These are phyloP conservation scores for Philaethria dido DNA, from an alignment of 2,888 invertebrate genomes.

Conservation along the genomic window DNA sequence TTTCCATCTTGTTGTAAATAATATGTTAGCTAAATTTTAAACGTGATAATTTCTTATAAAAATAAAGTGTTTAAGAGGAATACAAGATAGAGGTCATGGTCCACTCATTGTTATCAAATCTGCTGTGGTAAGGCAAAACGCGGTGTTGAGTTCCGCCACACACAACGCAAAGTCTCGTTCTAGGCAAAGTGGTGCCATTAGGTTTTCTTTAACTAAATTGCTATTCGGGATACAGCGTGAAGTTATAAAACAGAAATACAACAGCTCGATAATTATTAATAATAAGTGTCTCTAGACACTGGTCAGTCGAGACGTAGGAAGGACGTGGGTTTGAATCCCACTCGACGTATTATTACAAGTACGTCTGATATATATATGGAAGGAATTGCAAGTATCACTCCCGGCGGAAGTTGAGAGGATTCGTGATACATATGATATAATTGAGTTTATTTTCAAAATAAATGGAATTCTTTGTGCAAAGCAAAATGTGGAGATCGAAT, in stretches of 20 bases:
- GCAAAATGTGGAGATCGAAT: no score
- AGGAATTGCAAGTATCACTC: not conserved
- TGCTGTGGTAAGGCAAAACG: no score
- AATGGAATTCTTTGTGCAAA: no score
- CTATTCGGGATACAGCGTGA: no score
- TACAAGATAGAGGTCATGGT: no score
- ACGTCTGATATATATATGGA: not conserved
- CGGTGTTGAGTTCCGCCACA: no score
- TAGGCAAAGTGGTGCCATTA: no score
- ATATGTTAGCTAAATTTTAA: not conserved
- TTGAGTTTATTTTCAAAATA: not conserved
- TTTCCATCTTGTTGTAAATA: not conserved
- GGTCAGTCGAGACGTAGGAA: not conserved
- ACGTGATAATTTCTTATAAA: not conserved
- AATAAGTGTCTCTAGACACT: not conserved
- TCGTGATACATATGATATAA: not conserved
- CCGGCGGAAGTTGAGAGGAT: not conserved
- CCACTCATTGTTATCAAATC: no score
- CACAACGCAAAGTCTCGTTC: no score
- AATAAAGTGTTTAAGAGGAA: no score
- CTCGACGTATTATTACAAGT: not conserved
- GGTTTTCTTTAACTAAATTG: no score
- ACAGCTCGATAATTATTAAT: not conserved
- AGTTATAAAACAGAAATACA: no score
- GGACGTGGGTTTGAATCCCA: not conserved